These are phyloP conservation scores for Eupithecia centaureata DNA, from an alignment of 2,888 invertebrate species.

Conservation along the genomic window DNA sequence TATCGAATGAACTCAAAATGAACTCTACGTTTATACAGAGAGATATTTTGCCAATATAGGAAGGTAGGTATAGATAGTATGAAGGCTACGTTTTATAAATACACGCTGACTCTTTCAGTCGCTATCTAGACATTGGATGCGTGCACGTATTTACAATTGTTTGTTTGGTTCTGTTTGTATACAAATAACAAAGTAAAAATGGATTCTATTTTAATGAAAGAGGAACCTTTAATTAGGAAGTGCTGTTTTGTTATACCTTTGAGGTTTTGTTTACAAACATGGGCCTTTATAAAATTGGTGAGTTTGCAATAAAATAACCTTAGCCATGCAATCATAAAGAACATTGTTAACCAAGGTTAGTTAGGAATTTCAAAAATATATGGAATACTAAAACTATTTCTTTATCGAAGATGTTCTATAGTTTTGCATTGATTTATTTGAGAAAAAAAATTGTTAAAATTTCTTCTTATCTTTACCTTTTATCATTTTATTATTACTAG, in stretches of 20 bases:
- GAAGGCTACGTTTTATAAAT: neutral
- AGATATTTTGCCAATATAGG: neutral
- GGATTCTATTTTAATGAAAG: slow-evolving; percentile 27
- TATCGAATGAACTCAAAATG: neutral
- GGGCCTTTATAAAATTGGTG: slow-evolving; percentile 36
- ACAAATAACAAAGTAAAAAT: slow-evolving; percentile 2
- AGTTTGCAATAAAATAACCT: slow-evolving; percentile 7
- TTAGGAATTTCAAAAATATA: no score
- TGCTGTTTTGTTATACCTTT: slow-evolving; percentile 38
- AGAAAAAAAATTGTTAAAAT: no score
- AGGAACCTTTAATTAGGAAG: slow-evolving; percentile 37
- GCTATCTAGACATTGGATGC: neutral
- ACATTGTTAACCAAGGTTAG: no score
- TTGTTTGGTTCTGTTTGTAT: neutral
- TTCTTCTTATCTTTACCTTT: no score
- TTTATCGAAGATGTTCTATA: no score
- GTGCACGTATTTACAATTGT: neutral
- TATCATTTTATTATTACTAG: no score
- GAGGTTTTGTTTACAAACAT: slow-evolving; percentile 36
- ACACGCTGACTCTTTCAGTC: neutral
- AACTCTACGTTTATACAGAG: no score
- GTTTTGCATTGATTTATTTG: no score
- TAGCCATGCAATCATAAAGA: no score
- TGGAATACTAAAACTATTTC: no score
- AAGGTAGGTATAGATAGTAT: neutral